Base-by-base conservation (phyloP, 2,797 vertebrate species). In the Gastrophryne carolinensis region DNA sequence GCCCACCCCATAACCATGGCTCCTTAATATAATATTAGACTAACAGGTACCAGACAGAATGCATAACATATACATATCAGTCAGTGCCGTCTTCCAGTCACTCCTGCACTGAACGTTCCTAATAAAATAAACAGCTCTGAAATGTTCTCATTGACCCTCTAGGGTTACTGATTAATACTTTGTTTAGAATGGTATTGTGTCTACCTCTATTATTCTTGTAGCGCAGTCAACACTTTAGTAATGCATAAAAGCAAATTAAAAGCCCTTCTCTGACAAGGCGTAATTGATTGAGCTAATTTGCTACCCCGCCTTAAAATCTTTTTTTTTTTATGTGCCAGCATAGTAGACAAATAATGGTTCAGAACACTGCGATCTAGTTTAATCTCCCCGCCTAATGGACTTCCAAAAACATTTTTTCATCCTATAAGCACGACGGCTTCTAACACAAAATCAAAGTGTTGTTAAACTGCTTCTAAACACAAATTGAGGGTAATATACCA, bases 391-490 rank as follows among this genome's bases (percentile, higher is more conserved):
- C 67, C 53, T 54, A 63, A 75, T 17, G 26, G 72, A 69, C 73
- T 78, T 82, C 44, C 63, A 34, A 79, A 60, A 84, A 61, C 5
- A 17, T 27, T 52, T 54, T 63, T 81, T 66, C 23, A 70, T 78
- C 79, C 58, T 54, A 12, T 19, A 7, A 80, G 49, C 73, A 61
- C 64, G 62, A 74, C 62, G 85, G 58, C 81, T 80, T 82, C 87
- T 79, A 67, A 82, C 82, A 83, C 81, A 87, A 82, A 84, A 84
- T 83, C 79, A 84, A 80, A 86, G 66, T 85, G 80, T 81, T 83
- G 79, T 85, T 86, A 89, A 89, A 86, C 82, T 85, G 83, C 88
- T 89, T 89, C 83, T 83, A 89, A 89, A 86, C 83, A 87, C 82
- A 89, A 89, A 89, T 85, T 83, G 81, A 88, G 77, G 87, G 84